A percentile compares a stretch with the other conserved stretches of the same genome.
Evolutionary conservation across 2,888 invertebrate genomes (phyloP).

Genomic region (Icerya purchasi): DNA sequence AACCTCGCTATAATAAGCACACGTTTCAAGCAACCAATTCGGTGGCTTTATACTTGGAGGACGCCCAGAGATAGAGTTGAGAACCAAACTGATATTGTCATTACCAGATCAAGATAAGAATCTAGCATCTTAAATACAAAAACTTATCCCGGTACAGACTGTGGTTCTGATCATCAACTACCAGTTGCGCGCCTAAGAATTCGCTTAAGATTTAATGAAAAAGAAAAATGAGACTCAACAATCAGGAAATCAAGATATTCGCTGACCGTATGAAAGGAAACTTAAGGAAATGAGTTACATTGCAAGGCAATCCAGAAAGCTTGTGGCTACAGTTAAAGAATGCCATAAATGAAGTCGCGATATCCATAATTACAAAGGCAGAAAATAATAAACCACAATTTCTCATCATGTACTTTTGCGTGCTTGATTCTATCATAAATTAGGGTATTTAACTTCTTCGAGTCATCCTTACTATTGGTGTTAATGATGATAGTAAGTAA

Average conservation of each 20-base stretch:
- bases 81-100: neutral
- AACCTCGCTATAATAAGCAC: too few relatives aligned
- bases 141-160: too few relatives aligned
- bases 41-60: neutral
- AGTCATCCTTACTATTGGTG: too few relatives aligned
- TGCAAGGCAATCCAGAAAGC: neutral
- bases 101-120: neutral
- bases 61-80: neutral
- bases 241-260: neutral
- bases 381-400: too few relatives aligned
- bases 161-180: neutral
- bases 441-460: too few relatives aligned
- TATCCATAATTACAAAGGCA: neutral
- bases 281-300: neutral
- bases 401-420: too few relatives aligned
- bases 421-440: too few relatives aligned
- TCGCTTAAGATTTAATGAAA: neutral
- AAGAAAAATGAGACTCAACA: neutral
- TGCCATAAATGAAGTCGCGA: neutral
- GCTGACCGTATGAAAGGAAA: neutral
- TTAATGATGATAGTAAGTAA: too few relatives aligned
- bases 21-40: neutral
- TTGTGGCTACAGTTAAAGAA: neutral
- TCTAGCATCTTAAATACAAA: too few relatives aligned
- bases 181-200: neutral